Conservation (phyloP, 1,140 invertebrate genomes). For the Ceratosolen solmsi region DNA sequence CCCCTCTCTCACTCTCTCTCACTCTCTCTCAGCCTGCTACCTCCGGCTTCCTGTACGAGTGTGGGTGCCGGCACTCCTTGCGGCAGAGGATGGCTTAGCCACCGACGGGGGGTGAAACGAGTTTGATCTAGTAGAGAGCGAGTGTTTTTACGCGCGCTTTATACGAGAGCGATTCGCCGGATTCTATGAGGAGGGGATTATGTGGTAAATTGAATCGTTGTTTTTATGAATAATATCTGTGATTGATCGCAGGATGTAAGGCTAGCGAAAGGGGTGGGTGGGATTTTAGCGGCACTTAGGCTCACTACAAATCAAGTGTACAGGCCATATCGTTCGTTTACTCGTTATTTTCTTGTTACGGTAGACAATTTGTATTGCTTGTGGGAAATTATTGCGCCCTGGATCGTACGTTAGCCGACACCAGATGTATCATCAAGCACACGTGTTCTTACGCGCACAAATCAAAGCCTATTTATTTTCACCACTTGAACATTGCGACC, state of each 20-base stretch:
- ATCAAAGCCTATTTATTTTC: not conserved
- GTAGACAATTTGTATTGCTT: not conserved
- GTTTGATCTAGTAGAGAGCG: slow-evolving; percentile 20
- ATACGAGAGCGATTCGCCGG: not conserved
- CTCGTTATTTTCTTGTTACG: not conserved
- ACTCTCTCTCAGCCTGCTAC: not conserved
- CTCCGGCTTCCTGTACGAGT: slow-evolving; percentile 10
- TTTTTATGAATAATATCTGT: slow-evolving; percentile 44
- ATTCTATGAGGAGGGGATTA: not conserved
- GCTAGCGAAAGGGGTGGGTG: not conserved
- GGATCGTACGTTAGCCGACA: not conserved
- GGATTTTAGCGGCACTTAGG: not conserved
- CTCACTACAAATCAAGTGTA: not conserved
- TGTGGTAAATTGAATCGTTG: slow-evolving; percentile 46
- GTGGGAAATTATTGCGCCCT: not conserved
- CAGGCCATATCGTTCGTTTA: not conserved
- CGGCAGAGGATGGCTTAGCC: not conserved
- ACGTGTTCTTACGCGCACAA: not conserved
- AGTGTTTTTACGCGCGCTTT: slow-evolving; percentile 18
- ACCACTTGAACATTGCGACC: not conserved
- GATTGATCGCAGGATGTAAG: not conserved
- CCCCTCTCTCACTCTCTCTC: not conserved
- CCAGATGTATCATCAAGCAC: not conserved
- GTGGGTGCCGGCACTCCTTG: not conserved
- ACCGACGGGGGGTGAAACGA: not conserved